Evolutionary conservation across 2,888 invertebrate species (phyloP), one percentile per base, ranked within the genome.

Genomic region (Ramazzottius varieornatus): DNA sequence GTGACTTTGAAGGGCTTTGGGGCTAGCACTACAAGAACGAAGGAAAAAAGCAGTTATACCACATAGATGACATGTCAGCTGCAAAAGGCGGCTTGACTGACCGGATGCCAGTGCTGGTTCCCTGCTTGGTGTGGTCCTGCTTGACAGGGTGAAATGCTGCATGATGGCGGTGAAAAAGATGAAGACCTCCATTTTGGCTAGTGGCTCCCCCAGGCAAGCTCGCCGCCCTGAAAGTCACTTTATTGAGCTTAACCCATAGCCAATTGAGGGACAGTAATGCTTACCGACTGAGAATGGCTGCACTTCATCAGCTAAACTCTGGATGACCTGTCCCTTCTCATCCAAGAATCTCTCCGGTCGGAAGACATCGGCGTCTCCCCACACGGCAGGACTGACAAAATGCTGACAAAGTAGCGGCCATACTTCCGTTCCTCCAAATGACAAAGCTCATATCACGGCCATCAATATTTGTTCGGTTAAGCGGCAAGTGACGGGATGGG

Each of bases 301-400:
- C 32, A 67, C 46, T 33, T 67, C 67, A n/a, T 66, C 66, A 54
- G 29, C 54, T 24, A 54, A 54, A 24, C 46, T 64, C 8, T 67
- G 67, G 24, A 46, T n/a, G 16, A 68, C 46, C 32, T 66, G 65
- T n/a, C 69, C 69, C 32, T 65, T 46, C 8, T 33, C 64, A 46
- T 67, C 67, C 1, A 70, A 46, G 66, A 68, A 70, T 46, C 69
- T 66, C 32, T 68, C 67, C 20, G 70, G 70, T 24, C 63, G 64
- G 64, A 70, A 70, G 2, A 34, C 34, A 1, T 67, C 63, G 1
- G 70, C 69, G 13, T 70, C 32, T 34, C 65, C 46, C 67, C 68
- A 70, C 29, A 68, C 40, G 29, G 46, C 33, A 16, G 67, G 67
- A 46, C 70, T 68, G 24, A 54, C 29, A 33, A 65, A 33, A 32